These are phyloP conservation scores for Lobophora halterata DNA, from an alignment of 2,888 invertebrate genomes.

Conservation along the genomic window DNA sequence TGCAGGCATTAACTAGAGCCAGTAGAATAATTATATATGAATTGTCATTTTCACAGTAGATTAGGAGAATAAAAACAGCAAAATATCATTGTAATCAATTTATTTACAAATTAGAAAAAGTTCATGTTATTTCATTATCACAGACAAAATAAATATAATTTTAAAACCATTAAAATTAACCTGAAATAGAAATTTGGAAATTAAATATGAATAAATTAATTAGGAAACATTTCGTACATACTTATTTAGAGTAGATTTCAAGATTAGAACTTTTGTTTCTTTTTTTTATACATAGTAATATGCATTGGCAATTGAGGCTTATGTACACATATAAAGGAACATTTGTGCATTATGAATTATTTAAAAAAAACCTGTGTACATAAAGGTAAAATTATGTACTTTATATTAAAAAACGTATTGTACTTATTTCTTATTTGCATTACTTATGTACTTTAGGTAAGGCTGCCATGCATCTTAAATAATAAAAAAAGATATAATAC, in stretches of 20 bases:
- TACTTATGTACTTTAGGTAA: no score
- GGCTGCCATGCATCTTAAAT: slow-evolving; percentile 8
- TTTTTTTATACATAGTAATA: no score
- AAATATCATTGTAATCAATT: slow-evolving; percentile 46
- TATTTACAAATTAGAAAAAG: slow-evolving; percentile 48
- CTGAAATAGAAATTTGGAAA: slow-evolving; percentile 27
- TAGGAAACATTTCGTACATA: neutral
- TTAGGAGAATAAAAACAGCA: slow-evolving; percentile 53
- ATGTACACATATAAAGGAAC: no score
- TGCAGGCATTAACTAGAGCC: no score
- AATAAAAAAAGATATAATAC: neutral
- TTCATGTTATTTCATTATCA: slow-evolving; percentile 54
- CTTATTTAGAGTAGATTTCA: neutral
- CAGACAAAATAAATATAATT: slow-evolving; percentile 65
- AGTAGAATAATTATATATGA: neutral
- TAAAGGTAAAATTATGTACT: slow-evolving; percentile 6
- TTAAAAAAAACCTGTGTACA: no score
- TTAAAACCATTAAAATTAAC: slow-evolving; percentile 33
- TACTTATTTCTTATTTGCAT: no score
- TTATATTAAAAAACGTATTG: no score
- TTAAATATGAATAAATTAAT: slow-evolving; percentile 20
- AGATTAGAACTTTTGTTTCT: no score
- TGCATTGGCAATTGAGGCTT: no score
- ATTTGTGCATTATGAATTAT: no score
- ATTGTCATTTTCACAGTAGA: slow-evolving; percentile 34